Evolutionary conservation across 2,888 invertebrate genomes (phyloP).

Genomic region (Tridacna gigas): DNA sequence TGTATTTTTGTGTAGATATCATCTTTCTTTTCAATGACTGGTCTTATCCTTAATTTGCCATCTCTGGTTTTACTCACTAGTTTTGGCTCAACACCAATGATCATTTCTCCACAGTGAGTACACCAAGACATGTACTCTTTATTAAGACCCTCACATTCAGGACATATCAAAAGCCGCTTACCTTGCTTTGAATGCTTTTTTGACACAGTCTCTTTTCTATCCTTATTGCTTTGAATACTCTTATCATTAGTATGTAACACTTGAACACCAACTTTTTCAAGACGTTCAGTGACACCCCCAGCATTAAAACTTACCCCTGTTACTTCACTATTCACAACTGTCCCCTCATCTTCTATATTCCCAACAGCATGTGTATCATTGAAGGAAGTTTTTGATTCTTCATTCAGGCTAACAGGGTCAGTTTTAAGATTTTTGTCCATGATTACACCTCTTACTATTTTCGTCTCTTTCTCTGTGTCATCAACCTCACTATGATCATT

Average conservation of each 20-base stretch:
- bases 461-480: too few relatives aligned
- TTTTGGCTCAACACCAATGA: slow-evolving; percentile 78
- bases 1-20: slow-evolving; percentile 1
- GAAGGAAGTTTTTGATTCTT: too few relatives aligned
- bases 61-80: slow-evolving; percentile 68
- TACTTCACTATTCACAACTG: slow-evolving; percentile 64
- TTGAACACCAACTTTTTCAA: slow-evolving; percentile 75
- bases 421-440: too few relatives aligned
- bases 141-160: slow-evolving; percentile 77
- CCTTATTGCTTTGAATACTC: not conserved
- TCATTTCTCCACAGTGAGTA: slow-evolving; percentile 77
- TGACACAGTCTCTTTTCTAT: not conserved
- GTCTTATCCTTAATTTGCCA: slow-evolving; percentile 54
- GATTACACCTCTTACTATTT: too few relatives aligned
- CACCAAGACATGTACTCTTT: slow-evolving; percentile 81
- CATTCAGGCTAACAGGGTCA: too few relatives aligned
- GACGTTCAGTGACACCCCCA: slow-evolving; percentile 76
- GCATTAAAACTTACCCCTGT: slow-evolving; percentile 71
- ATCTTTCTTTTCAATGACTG: slow-evolving; percentile 25
- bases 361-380: not conserved
- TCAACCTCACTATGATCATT: too few relatives aligned
- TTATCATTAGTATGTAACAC: slow-evolving; percentile 54
- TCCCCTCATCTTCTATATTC: slow-evolving; percentile 48
- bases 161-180: slow-evolving; percentile 73
- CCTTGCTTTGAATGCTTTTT: slow-evolving; percentile 48